phyloP scores from a whole-genome alignment of 1,140 invertebrate species.

The Oscheius sp. region DNA sequence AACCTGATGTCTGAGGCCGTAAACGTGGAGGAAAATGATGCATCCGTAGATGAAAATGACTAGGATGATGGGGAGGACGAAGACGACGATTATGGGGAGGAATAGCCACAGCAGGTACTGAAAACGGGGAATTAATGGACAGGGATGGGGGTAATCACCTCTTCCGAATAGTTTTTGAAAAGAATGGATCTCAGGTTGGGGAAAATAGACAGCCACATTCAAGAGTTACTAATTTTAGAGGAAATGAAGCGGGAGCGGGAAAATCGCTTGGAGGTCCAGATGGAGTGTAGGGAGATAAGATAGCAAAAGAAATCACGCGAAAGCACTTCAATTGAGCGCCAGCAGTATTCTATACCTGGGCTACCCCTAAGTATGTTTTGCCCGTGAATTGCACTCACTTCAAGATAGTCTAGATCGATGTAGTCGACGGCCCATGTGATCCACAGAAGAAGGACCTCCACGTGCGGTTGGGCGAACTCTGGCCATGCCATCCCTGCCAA shows the following conservation, averaged over 20 bases:
- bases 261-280: no score
- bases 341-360: no score
- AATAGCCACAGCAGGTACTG: conserved; percentile 60
- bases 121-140: conserved; percentile 7
- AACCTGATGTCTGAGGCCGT: conserved; percentile 47
- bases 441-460: conserved; percentile 53
- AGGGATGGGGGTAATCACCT: not conserved
- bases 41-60: conserved; percentile 60
- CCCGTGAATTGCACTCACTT: no score
- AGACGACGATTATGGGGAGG: conserved; percentile 56
- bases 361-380: no score
- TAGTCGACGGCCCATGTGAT: conserved; percentile 54
- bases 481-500: conserved; percentile 46
- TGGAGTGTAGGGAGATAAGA: no score
- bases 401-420: conserved; percentile 57
- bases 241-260: no score
- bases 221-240: no score
- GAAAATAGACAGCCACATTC: no score
- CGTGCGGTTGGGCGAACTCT: conserved; percentile 45
- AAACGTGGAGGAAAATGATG: conserved; percentile 60
- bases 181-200: no score
- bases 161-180: no score
- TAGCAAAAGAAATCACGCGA: no score
- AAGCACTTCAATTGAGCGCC: no score
- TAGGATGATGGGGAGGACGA: conserved; percentile 54